Percentiles rank a stretch among this genome's conserved stretches.
phyloP scores from a whole-genome alignment of 2,888 invertebrate genomes.

The Parelbella ahira region DNA sequence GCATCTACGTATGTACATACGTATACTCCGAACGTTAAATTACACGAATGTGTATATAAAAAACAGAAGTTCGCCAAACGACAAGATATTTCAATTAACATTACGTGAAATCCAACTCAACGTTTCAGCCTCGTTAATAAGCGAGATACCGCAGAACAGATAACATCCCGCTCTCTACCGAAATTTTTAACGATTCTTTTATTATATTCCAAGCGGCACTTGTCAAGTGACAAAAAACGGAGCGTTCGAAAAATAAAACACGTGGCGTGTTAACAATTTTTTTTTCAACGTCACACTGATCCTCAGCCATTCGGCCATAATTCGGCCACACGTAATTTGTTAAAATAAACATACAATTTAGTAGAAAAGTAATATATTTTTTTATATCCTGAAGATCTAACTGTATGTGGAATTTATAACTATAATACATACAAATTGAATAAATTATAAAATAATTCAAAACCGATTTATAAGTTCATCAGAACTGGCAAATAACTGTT shows the following conservation, averaged over 20 bases:
- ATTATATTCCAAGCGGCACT: slow-evolving; percentile 38
- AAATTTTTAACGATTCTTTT: slow-evolving; percentile 39
- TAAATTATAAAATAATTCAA: no score
- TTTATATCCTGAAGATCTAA: no score
- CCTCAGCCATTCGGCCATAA: slow-evolving; percentile 8
- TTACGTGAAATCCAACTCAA: slow-evolving; percentile 28
- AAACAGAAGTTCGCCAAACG: slow-evolving; percentile 15
- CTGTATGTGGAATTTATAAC: no score
- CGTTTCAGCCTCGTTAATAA: slow-evolving; percentile 33
- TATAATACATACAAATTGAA: no score
- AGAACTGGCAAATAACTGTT: no score
- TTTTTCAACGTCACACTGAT: slow-evolving; percentile 12
- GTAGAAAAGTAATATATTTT: neutral
- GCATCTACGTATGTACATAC: no score
- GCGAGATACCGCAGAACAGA: slow-evolving; percentile 29
- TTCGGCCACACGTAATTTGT: slow-evolving; percentile 12
- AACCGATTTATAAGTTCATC: no score
- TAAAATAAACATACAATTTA: slow-evolving; percentile 8
- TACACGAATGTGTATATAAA: neutral
- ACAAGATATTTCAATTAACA: slow-evolving; percentile 39
- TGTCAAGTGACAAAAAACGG: slow-evolving; percentile 35
- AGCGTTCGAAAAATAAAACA: slow-evolving; percentile 33
- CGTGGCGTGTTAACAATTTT: slow-evolving; percentile 29
- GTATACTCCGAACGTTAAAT: no score
- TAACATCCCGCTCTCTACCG: slow-evolving; percentile 31